Evolutionary conservation across 2,113 vertebrate species (phyloP), one percentile per base, ranked within the genome.

Genomic region (Australoheros scitulus): DNA sequence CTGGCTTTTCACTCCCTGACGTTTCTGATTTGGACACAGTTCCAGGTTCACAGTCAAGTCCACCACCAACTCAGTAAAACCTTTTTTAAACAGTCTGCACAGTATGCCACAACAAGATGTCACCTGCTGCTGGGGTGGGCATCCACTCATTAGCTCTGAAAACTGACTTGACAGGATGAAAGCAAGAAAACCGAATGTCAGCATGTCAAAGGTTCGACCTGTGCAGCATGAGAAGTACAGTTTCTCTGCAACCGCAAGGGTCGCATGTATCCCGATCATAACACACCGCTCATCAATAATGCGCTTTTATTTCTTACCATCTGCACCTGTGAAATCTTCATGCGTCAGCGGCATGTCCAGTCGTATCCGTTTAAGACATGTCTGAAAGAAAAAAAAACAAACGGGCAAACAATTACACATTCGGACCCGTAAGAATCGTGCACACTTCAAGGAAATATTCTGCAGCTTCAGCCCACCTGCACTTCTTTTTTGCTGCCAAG

Each of bases 401-500:
- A 63, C 0, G 15, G n/a, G 6, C 0, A 22, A n/a, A 22, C 32
- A 56, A 1, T 11, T 0, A 68, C 4, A 11, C 17, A 26, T 68
- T 47, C 22, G 2, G 38, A 68, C 43, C 15, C 15, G 6, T 11
- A 64, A 2, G 6, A 52, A 61, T 13, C 8, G 7, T 26, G 8
- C 0, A 5, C 7, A n/a, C 13, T 6, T 47, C 0, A 1, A 1
- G 24, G 11, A 52, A 15, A 15, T 24, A 2, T 8, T 13, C 18
- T 0, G 41, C n/a, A 2, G 26, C n/a, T 47, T 63, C 2, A 18
- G 58, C 93, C 1, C 91, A 99, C 98, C 97, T 99, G 98, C 78
- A 99, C 97, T 80, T 99, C 97, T 85, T 97, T 98, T 92, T 99
- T 99, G 92, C 77, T 92, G 83, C 98, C 98, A 14, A 99, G 90